Evolutionary conservation across 64 coral and sea anemone species (phyloP).

Genomic region (Hydrozoanthus tunicans): DNA sequence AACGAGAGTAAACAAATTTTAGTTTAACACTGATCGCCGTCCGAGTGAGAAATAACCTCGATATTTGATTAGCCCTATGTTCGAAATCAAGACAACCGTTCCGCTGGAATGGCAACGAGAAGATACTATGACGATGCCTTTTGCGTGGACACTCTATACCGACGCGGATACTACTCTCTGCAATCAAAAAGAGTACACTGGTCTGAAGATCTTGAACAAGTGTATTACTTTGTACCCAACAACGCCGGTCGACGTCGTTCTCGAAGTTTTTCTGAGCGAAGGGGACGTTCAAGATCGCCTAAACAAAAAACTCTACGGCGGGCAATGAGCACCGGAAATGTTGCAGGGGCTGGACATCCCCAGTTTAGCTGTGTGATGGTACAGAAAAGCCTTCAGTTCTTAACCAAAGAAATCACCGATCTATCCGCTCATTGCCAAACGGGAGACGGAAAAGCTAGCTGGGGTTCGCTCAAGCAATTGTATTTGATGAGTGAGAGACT

Average conservation of each 20-base stretch:
- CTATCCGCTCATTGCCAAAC: background rate
- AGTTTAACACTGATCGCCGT: background rate
- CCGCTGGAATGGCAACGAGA: constrained; percentile 29
- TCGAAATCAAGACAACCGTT: background rate
- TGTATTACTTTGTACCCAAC: constrained; percentile 34
- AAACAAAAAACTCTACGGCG: constrained; percentile 20
- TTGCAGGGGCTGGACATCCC: background rate
- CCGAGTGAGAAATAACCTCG: background rate
- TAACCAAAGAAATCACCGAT: constrained; percentile 26
- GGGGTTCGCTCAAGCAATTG: constrained; percentile 13
- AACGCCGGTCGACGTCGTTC: constrained; percentile 1
- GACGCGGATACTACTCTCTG: background rate
- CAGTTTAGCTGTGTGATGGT: constrained; percentile 42
- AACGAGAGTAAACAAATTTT: constrained; percentile 18
- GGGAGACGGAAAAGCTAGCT: constrained; percentile 1
- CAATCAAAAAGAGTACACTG: constrained; percentile 39
- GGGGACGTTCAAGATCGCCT: constrained; percentile 13
- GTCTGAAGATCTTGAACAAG: constrained; percentile 38
- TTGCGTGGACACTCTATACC: background rate
- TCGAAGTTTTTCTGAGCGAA: constrained; percentile 25
- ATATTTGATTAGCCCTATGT: background rate
- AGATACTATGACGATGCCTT: constrained; percentile 33
- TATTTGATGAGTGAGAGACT: constrained; percentile 37
- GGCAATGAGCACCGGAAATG: constrained; percentile 1
- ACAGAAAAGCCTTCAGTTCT: constrained; percentile 42